These are phyloP conservation scores for Agrochola lota DNA, from an alignment of 2,888 invertebrate genomes.

Conservation along the genomic window DNA sequence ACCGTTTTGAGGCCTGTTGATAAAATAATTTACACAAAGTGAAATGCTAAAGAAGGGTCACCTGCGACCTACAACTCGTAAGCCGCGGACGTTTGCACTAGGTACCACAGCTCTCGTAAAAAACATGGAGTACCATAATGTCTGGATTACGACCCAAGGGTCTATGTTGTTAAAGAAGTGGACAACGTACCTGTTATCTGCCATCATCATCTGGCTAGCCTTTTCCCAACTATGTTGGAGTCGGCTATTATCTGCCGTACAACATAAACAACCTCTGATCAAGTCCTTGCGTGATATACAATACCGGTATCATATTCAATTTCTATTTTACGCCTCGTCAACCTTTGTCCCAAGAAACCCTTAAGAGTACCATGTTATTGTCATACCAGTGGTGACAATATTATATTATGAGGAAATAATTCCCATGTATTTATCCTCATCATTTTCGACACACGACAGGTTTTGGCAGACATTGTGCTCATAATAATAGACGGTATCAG, in stretches of 20 bases:
- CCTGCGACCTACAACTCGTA: background rate
- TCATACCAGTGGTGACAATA: constrained; percentile 29
- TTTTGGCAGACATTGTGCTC: constrained; percentile 25
- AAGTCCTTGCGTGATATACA: background rate
- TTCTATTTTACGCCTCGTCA: constrained; percentile 29
- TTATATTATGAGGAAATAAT: constrained; percentile 24
- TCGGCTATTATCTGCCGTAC: background rate
- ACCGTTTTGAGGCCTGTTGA: too few relatives aligned
- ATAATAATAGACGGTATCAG: constrained; percentile 13
- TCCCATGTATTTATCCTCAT: constrained; percentile 25
- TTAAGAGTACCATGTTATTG: constrained; percentile 26
- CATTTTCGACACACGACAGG: background rate
- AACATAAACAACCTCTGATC: constrained; percentile 16
- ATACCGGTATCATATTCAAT: constrained; percentile 24
- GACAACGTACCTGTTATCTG: background rate
- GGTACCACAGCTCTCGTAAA: too few relatives aligned
- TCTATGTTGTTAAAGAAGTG: background rate
- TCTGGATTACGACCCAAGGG: background rate
- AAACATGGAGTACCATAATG: background rate
- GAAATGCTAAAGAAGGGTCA: background rate
- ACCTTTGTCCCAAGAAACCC: constrained; percentile 22
- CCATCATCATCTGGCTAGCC: too few relatives aligned
- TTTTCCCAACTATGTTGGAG: background rate
- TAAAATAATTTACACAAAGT: background rate
- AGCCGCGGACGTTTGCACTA: background rate